These are phyloP conservation scores for Eurystomus gularis DNA, from an alignment of 2,113 vertebrate species.

Conservation along the genomic window DNA sequence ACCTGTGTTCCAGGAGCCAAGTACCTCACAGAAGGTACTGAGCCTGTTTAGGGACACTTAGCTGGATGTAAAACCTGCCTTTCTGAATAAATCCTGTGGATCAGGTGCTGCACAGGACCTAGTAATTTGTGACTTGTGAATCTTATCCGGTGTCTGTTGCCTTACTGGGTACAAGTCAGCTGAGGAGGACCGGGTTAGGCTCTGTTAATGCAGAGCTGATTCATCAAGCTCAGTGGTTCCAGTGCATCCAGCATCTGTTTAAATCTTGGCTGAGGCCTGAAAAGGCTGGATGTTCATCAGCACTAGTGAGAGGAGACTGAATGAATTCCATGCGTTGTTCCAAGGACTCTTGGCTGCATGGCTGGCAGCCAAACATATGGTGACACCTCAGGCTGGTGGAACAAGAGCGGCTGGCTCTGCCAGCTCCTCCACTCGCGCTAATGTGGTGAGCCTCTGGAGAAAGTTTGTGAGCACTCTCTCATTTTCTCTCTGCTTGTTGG, in stretches of 20 bases:
- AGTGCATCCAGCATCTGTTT: not conserved
- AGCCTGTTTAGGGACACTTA: not conserved
- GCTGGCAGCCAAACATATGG: conserved; percentile 33
- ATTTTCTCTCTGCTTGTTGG: not conserved
- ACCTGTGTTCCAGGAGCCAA: not conserved
- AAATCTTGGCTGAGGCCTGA: not conserved
- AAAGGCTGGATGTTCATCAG: not conserved
- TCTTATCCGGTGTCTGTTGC: not conserved
- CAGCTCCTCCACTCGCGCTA: not conserved
- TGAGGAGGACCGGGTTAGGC: not conserved
- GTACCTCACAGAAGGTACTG: not conserved
- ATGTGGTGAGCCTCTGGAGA: not conserved
- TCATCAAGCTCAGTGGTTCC: not conserved
- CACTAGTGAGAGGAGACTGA: not conserved
- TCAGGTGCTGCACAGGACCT: not conserved
- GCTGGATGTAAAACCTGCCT: not conserved
- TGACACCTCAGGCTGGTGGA: not conserved
- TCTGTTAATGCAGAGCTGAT: not conserved
- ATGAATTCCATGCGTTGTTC: not conserved
- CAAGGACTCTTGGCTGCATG: not conserved
- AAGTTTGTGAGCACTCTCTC: not conserved
- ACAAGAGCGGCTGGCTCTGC: not conserved
- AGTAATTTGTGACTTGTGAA: not conserved
- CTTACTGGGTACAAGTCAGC: rapidly evolving
- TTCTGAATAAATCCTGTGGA: not conserved